Evolutionary conservation across 2,888 invertebrate genomes (phyloP).

Genomic region (Slavum lentiscoides): DNA sequence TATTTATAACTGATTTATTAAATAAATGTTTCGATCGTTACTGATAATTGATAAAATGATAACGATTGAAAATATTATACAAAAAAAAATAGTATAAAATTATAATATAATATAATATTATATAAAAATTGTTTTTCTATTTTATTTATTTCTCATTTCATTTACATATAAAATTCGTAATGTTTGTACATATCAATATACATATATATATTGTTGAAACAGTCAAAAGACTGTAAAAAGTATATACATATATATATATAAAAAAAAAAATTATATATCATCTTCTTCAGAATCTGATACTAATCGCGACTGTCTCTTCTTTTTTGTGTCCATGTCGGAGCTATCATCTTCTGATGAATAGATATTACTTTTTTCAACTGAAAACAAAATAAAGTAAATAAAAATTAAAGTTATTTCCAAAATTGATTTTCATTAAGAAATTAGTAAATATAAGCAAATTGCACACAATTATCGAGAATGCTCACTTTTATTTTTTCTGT

Average conservation of each 20-base stretch:
- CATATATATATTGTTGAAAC: neutral
- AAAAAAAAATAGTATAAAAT: too few species aligned
- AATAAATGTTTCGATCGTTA: too few species aligned
- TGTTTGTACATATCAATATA: neutral
- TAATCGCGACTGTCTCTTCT: conserved; percentile 59
- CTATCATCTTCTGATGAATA: conserved; percentile 89
- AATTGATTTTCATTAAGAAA: neutral
- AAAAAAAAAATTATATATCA: conserved; percentile 19
- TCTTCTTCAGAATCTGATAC: conserved; percentile 78
- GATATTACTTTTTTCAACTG: conserved; percentile 66
- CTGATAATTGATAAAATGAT: too few species aligned
- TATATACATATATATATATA: neutral
- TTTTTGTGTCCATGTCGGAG: conserved; percentile 72
- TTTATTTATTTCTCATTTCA: neutral
- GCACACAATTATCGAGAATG: neutral
- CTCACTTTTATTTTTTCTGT: conserved; percentile 61
- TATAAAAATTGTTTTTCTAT: neutral
- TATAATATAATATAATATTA: neutral
- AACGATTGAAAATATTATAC: too few species aligned
- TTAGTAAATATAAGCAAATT: neutral
- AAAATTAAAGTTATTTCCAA: neutral
- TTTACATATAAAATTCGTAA: neutral
- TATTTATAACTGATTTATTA: too few species aligned
- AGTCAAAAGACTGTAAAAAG: conserved; percentile 20
- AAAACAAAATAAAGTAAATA: conserved; percentile 43